Conservation (phyloP, 1,140 invertebrate species). For the Phocides pigmalion region DNA sequence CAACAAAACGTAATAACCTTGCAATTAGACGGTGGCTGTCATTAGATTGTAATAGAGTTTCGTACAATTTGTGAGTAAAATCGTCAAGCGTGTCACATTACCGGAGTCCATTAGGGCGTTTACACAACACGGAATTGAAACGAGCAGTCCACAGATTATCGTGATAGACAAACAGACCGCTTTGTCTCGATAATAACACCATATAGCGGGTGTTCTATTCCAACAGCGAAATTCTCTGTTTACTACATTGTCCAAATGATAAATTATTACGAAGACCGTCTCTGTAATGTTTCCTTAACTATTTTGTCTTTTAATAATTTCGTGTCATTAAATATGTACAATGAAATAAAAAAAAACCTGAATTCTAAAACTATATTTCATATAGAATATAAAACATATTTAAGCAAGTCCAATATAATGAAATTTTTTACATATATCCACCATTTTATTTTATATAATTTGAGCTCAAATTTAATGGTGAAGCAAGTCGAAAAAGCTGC, state of each 20-base stretch:
- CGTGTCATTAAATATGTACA: no score
- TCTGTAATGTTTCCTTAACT: no score
- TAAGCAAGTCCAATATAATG: no score
- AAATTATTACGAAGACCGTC: no score
- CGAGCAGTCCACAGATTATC: constrained; percentile 80
- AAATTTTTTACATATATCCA: no score
- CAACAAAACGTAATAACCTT: constrained; percentile 80
- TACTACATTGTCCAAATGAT: constrained; percentile 45
- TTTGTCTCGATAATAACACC: constrained; percentile 79
- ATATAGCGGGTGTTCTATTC: constrained; percentile 64
- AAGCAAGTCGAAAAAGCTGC: no score
- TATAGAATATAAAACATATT: no score
- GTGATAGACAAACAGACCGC: constrained; percentile 80
- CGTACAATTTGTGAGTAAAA: constrained; percentile 82
- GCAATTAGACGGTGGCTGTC: constrained; percentile 80
- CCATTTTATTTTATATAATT: no score
- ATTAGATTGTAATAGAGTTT: constrained; percentile 82
- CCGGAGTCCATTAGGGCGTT: constrained; percentile 79
- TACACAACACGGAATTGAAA: constrained; percentile 83
- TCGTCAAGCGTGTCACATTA: constrained; percentile 84
- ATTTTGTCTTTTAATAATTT: no score
- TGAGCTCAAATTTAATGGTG: no score
- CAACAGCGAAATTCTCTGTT: constrained; percentile 35
- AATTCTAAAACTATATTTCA: no score
- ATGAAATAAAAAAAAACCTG: no score